A percentile compares a stretch with the other conserved stretches of the same genome.
Conservation (phyloP, 2,113 vertebrate species). For the Tringa solitaria region DNA sequence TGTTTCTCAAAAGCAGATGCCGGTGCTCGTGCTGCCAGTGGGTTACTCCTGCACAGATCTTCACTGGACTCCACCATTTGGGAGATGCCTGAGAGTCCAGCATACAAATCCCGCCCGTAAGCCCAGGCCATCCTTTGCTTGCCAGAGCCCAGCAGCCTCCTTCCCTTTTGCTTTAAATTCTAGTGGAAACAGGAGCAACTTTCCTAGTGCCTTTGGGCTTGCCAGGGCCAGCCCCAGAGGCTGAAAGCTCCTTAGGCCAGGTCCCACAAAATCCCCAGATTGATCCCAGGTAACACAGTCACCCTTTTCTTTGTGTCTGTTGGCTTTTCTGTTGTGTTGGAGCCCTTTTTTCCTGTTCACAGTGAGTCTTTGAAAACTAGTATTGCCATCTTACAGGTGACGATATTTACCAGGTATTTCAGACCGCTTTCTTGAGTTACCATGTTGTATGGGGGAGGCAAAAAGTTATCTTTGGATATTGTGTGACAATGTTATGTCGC, state of each 20-base stretch:
- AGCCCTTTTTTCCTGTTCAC: neutral
- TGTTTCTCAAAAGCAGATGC: neutral
- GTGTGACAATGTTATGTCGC: neutral
- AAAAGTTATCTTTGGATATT: neutral
- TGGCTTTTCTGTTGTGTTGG: neutral
- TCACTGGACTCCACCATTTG: neutral
- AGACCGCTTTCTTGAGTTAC: neutral
- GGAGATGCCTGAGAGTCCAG: neutral
- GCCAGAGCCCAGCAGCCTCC: neutral
- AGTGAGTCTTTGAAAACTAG: neutral
- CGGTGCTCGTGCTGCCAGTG: neutral
- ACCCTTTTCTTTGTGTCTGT: neutral
- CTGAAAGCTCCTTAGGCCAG: neutral
- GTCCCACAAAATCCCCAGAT: neutral
- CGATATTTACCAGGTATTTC: neutral
- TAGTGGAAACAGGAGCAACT: neutral
- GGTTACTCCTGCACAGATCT: neutral
- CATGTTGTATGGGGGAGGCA: neutral
- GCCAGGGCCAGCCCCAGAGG: neutral
- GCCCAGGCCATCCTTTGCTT: neutral
- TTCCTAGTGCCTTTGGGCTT: neutral
- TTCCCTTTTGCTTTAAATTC: neutral
- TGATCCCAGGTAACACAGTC: neutral
- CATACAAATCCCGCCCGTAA: neutral
- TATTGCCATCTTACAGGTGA: neutral